phyloP scores from a whole-genome alignment of 1,140 invertebrate genomes.

The Rhynchophorus ferrugineus region DNA sequence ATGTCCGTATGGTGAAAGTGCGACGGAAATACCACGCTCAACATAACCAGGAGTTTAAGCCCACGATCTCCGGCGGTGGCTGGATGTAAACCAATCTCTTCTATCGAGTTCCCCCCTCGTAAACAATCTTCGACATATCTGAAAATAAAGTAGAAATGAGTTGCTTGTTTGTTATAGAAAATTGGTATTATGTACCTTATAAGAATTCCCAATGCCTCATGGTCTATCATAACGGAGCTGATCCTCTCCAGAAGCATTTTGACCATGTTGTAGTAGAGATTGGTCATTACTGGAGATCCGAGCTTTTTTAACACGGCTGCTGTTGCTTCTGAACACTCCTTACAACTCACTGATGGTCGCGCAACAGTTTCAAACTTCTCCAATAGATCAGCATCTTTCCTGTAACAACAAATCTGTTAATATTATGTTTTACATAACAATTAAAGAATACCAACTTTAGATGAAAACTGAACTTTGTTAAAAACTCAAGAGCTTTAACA shows the following conservation, averaged over 20 bases:
- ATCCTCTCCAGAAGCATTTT: constrained; percentile 87
- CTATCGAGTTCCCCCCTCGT: constrained; percentile 56
- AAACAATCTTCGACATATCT: constrained; percentile 62
- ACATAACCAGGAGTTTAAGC: constrained; percentile 69
- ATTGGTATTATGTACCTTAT: constrained; percentile 46
- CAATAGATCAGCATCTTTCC: constrained; percentile 63
- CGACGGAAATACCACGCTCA: constrained; percentile 86
- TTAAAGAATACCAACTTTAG: constrained; percentile 48
- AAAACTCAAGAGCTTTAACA: constrained; percentile 84
- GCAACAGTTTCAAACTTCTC: constrained; percentile 80
- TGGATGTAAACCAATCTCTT: constrained; percentile 69
- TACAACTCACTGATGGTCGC: constrained; percentile 79
- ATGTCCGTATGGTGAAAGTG: constrained; percentile 86
- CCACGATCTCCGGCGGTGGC: constrained; percentile 76
- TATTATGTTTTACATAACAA: not conserved
- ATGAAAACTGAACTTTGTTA: constrained; percentile 80
- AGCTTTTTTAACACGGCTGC: constrained; percentile 85
- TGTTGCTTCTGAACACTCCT: constrained; percentile 79
- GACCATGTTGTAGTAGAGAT: constrained; percentile 90
- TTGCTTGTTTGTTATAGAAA: no score
- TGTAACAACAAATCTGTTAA: not conserved
- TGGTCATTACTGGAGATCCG: constrained; percentile 88
- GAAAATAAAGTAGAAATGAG: not conserved
- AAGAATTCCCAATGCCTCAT: constrained; percentile 68
- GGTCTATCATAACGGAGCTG: constrained; percentile 92